Evolutionary conservation across 2,113 vertebrate genomes (phyloP).

Genomic region (Ardeotis arabs): DNA sequence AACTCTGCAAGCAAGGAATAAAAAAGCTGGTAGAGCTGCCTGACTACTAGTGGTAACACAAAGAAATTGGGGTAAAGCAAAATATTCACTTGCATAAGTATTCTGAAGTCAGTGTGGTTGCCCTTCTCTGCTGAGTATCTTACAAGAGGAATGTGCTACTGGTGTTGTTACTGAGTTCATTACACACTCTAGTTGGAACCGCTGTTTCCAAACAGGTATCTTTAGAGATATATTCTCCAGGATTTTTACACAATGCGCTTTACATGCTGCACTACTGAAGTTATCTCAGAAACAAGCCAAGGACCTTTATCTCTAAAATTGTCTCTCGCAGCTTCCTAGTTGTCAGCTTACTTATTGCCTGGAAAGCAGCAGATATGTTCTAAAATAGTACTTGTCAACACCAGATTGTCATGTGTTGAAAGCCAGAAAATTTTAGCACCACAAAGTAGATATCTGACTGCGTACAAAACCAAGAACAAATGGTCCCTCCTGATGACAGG

Average conservation of each 20-base stretch:
- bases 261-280: neutral
- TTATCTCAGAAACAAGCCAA: neutral
- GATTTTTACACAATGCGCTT: neutral
- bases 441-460: neutral
- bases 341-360: neutral
- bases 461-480: neutral
- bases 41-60: neutral
- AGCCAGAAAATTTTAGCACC: neutral
- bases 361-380: neutral
- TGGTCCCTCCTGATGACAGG: neutral
- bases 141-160: neutral
- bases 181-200: neutral
- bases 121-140: neutral
- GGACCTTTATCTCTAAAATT: neutral
- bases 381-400: neutral
- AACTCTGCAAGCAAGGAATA: neutral
- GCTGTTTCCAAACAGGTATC: neutral
- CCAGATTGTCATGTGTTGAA: neutral
- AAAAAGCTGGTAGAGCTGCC: neutral
- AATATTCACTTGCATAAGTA: neutral
- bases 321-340: neutral
- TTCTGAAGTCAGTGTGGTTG: neutral
- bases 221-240: neutral
- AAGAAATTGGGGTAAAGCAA: neutral
- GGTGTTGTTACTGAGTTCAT: neutral